These are phyloP conservation scores for Phrynocephalus vlangalii DNA, from an alignment of 2,797 vertebrate species.

Conservation along the genomic window DNA sequence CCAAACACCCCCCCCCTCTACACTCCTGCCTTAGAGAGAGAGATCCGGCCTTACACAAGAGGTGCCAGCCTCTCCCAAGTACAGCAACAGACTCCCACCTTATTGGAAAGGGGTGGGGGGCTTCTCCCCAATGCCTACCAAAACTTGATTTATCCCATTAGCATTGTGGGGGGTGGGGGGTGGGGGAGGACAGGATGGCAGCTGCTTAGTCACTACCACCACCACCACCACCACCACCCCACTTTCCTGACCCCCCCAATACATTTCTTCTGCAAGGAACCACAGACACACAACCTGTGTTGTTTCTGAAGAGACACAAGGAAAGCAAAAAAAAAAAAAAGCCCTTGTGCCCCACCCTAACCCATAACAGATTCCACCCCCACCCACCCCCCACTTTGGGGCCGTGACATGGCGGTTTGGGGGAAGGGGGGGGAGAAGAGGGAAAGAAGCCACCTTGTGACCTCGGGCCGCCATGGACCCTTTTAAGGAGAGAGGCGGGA, in stretches of 20 bases:
- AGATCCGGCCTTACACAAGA: constrained; percentile 41
- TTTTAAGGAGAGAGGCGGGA: too few relatives aligned
- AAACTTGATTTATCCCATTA: not conserved
- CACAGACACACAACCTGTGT: not conserved
- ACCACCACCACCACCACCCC: not conserved
- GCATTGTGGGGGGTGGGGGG: too few relatives aligned
- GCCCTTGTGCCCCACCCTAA: not conserved
- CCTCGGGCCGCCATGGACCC: too few relatives aligned
- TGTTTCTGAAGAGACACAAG: not conserved
- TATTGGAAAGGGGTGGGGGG: not conserved
- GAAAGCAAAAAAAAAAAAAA: not conserved
- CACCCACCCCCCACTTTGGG: too few relatives aligned
- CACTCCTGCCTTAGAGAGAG: not conserved
- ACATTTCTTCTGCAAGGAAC: not conserved
- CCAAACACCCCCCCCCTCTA: too few relatives aligned
- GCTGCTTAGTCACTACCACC: not conserved
- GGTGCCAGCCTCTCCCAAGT: not conserved
- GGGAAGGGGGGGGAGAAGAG: too few relatives aligned
- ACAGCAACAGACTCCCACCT: not conserved
- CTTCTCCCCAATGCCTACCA: not conserved
- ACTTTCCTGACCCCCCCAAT: too few relatives aligned
- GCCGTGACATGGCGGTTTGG: too few relatives aligned
- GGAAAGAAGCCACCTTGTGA: too few relatives aligned
- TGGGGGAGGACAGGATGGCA: too few relatives aligned
- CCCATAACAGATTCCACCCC: not conserved